Percentiles rank a stretch among this genome's conserved stretches.
Evolutionary conservation across 2,888 invertebrate species (phyloP).

Genomic region (Coenonympha arcania): DNA sequence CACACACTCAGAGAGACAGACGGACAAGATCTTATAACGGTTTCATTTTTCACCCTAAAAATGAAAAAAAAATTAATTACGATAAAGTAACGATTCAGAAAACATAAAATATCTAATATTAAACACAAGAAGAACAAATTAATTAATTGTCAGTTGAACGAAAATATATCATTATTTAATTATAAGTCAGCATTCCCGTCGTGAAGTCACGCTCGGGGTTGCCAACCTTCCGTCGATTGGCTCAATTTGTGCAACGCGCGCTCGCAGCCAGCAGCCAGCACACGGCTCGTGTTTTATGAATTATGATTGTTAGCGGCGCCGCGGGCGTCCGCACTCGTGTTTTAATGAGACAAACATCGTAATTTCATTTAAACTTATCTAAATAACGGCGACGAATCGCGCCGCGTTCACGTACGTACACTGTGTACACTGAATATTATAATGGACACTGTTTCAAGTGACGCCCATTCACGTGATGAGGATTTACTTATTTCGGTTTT

Average conservation of each 20-base stretch:
- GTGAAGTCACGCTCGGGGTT: constrained; percentile 33
- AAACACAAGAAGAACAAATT: no score
- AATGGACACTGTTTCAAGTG: not conserved
- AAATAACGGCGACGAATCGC: constrained; percentile 1
- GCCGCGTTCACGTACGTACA: no score
- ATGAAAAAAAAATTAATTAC: no score
- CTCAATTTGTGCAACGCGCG: constrained; percentile 47
- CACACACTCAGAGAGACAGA: no score
- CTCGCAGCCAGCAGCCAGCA: constrained; percentile 4
- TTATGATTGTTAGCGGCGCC: constrained; percentile 40
- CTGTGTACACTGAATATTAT: not conserved
- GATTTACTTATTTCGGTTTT: no score
- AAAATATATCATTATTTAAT: no score
- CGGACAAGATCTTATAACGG: no score
- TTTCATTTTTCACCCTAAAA: no score
- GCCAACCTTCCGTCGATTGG: constrained; percentile 44
- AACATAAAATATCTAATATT: no score
- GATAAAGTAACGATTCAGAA: no score
- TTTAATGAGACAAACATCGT: constrained; percentile 27
- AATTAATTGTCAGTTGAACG: no score
- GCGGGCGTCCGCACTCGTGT: constrained; percentile 22
- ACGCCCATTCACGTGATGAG: no score
- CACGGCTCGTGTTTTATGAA: constrained; percentile 23
- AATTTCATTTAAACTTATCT: constrained; percentile 15
- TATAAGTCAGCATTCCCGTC: constrained; percentile 16